Evolutionary conservation across 2,888 invertebrate genomes (phyloP), one percentile per base, ranked within the genome.

Genomic region (Orthonychiurus folsomi): DNA sequence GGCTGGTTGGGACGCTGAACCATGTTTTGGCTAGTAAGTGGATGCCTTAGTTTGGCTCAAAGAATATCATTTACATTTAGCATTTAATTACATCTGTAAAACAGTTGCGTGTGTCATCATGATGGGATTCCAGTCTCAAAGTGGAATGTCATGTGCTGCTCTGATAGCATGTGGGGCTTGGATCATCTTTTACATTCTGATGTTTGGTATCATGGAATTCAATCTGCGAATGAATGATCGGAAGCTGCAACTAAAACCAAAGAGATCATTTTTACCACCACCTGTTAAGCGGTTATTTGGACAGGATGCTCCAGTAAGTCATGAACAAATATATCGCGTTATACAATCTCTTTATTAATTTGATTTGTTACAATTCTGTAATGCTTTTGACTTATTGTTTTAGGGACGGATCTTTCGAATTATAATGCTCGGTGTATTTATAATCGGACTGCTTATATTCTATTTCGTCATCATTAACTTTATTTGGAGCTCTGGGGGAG

Each of bases 31-130:
- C 52, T 12, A 3, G 52, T 52, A 52, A 37, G 37, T n/a, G n/a
- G 54, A 69, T 69, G 69, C 56, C 67, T 37, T 56, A 66, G 61
- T 56, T 69, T 50, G 57, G 63, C 61, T 55, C 62, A 50, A n/a
- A n/a, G n/a, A n/a, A n/a, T n/a, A n/a, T n/a, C n/a, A n/a, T n/a
- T n/a, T n/a, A n/a, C n/a, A n/a, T n/a, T n/a, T n/a, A n/a, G n/a
- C n/a, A n/a, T n/a, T n/a, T n/a, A n/a, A n/a, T n/a, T n/a, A n/a
- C n/a, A n/a, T n/a, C n/a, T n/a, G n/a, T n/a, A n/a, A n/a, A n/a
- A n/a, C 37, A 37, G 37, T 37, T 37, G 37, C 37, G 9, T 37
- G 37, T 37, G 37, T 37, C 5, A 9, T 37, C 37, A 37, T 37
- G 37, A 37, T 37, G 37, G 37, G 9, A 37, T 15, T 37, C 15